Percentiles rank a stretch among this genome's conserved stretches.
These are phyloP conservation scores for Seriola rivoliana DNA, from an alignment of 2,113 vertebrate species.

Conservation along the genomic window DNA sequence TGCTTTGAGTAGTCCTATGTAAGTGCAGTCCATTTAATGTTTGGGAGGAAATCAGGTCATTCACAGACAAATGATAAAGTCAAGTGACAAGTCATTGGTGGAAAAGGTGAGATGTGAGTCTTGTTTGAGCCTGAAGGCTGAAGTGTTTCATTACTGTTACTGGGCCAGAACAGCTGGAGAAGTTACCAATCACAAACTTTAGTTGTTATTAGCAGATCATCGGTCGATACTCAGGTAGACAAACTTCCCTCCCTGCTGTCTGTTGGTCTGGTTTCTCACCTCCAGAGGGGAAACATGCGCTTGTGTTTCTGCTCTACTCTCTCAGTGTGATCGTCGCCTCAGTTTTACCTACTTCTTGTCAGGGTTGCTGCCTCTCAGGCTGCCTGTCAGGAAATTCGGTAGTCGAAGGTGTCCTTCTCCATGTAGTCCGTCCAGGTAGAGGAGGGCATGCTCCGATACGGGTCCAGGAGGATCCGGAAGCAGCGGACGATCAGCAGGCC, in stretches of 20 bases:
- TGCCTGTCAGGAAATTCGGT: conserved; percentile 85
- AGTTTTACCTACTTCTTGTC: conserved; percentile 5
- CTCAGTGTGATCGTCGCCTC: conserved; percentile 14
- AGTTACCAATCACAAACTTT: too few relatives aligned
- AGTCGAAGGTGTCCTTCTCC: conserved; percentile 88
- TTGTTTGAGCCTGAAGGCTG: too few relatives aligned
- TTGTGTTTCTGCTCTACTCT: conserved; percentile 12
- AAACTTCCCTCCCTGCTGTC: background rate
- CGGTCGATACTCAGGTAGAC: too few relatives aligned
- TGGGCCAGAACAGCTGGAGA: too few relatives aligned
- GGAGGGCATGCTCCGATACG: conserved; percentile 87
- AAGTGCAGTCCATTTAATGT: too few relatives aligned
- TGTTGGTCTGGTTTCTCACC: background rate
- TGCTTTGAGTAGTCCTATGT: too few relatives aligned
- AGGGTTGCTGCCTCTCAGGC: conserved; percentile 68
- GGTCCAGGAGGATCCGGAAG: conserved; percentile 88
- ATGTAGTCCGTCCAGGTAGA: conserved; percentile 88
- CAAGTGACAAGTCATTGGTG: too few relatives aligned
- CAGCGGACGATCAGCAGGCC: conserved; percentile 87
- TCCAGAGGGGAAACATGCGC: conserved; percentile 17
- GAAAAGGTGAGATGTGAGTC: too few relatives aligned
- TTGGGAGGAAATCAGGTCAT: too few relatives aligned
- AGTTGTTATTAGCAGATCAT: too few relatives aligned
- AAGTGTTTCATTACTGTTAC: too few relatives aligned
- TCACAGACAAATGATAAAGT: too few relatives aligned